Evolutionary conservation across 2,888 invertebrate species (phyloP).

Genomic region (Caenorhabditis afra): DNA sequence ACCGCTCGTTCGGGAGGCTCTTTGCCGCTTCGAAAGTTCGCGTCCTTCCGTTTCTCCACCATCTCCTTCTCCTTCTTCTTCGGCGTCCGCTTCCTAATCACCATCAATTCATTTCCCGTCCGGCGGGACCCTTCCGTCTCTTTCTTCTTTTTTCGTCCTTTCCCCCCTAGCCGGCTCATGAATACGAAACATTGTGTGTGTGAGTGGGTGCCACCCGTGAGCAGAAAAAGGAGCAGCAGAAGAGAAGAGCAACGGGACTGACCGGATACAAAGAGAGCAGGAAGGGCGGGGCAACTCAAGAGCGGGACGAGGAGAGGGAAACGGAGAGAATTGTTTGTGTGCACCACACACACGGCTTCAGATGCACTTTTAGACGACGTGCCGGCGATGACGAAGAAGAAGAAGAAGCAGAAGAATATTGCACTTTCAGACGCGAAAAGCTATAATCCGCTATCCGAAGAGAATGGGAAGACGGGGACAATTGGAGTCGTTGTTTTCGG

Average conservation of each 20-base stretch:
- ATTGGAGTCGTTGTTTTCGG: no score
- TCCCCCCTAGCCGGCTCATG: slow-evolving; percentile 5
- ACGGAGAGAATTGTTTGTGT: not conserved
- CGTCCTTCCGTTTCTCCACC: no score
- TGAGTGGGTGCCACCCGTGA: slow-evolving; percentile 12
- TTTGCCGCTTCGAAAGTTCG: no score
- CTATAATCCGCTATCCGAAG: no score
- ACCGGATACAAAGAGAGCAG: slow-evolving; percentile 3
- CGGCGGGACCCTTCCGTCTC: slow-evolving; percentile 6
- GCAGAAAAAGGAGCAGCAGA: not conserved
- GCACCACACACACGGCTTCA: no score
- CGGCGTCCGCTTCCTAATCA: slow-evolving; percentile 27
- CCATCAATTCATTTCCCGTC: slow-evolving; percentile 33
- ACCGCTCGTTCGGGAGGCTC: no score
- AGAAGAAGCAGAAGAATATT: no score
- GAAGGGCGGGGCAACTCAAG: not conserved
- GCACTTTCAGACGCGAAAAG: no score
- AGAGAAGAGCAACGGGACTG: not conserved
- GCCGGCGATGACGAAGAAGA: no score
- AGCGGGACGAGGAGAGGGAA: not conserved
- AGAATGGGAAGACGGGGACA: no score
- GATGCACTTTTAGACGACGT: no score
- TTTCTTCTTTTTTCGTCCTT: not conserved
- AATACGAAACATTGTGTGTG: slow-evolving; percentile 17
- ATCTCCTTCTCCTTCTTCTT: not conserved